phyloP scores from a whole-genome alignment of 2,888 invertebrate genomes.

The Caenorhabditis auriculariae region DNA sequence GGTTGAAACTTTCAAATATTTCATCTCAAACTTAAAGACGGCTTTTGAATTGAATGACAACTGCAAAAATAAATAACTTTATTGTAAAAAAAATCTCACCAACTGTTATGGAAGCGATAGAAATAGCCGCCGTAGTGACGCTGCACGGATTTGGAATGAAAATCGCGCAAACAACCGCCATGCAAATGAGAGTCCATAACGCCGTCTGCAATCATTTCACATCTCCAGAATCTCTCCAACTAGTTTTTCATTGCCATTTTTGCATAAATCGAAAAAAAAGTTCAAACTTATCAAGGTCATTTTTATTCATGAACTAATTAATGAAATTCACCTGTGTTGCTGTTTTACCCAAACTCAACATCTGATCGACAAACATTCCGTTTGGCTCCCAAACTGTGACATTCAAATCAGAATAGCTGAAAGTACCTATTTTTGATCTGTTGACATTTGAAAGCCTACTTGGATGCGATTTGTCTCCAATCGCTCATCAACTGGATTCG shows the following conservation, averaged over 20 bases:
- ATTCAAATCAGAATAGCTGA: slow-evolving; percentile 50
- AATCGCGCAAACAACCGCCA: slow-evolving; percentile 60
- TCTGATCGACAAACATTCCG: slow-evolving; percentile 62
- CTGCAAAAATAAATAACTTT: no score
- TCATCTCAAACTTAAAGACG: no score
- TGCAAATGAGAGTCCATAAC: slow-evolving; percentile 54
- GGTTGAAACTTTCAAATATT: no score
- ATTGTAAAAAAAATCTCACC: no score
- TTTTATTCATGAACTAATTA: background rate
- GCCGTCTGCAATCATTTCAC: slow-evolving; percentile 50
- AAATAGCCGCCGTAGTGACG: slow-evolving; percentile 52
- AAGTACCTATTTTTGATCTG: slow-evolving; percentile 13
- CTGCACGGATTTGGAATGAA: slow-evolving; percentile 60
- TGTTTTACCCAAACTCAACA: slow-evolving; percentile 55
- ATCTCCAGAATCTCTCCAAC: no score
- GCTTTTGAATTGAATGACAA: no score
- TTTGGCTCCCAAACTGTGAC: slow-evolving; percentile 59
- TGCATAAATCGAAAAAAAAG: no score
- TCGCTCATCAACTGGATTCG: slow-evolving; percentile 57
- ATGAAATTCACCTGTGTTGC: slow-evolving; percentile 45
- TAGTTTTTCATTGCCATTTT: no score
- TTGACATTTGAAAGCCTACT: background rate
- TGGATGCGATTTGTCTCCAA: slow-evolving; percentile 52
- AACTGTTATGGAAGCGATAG: slow-evolving; percentile 58
- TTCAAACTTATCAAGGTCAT: slow-evolving; percentile 3